These are phyloP conservation scores for Hyposoter didymator DNA, from an alignment of 2,888 invertebrate species.

Conservation along the genomic window DNA sequence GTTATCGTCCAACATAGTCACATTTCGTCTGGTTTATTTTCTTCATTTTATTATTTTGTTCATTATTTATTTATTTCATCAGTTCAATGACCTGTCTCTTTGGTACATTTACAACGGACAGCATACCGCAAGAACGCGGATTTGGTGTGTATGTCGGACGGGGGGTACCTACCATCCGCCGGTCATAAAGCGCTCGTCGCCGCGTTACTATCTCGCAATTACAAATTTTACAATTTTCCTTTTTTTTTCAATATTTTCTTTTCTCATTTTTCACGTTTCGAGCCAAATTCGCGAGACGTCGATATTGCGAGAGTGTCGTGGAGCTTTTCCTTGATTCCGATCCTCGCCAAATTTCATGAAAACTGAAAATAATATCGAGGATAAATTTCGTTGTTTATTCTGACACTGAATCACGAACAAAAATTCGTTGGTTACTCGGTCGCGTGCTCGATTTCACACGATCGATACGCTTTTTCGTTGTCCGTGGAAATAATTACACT, in stretches of 20 bases:
- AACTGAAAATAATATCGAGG: constrained; percentile 43
- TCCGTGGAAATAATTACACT: not conserved
- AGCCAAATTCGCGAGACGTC: constrained; percentile 4
- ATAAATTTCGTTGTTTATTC: constrained; percentile 12
- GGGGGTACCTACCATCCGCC: constrained; percentile 79
- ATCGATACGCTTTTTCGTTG: constrained; percentile 51
- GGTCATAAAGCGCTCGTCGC: constrained; percentile 72
- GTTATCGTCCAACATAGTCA: not conserved
- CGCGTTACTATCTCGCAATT: constrained; percentile 56
- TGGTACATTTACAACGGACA: constrained; percentile 83
- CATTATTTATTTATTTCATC: constrained; percentile 69
- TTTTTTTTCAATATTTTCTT: not conserved
- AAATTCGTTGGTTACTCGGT: constrained; percentile 45
- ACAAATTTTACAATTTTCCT: constrained; percentile 38
- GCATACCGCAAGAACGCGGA: constrained; percentile 78
- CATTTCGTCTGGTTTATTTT: constrained; percentile 35
- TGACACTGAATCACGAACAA: constrained; percentile 54
- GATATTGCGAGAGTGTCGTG: constrained; percentile 32
- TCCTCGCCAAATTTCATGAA: not conserved
- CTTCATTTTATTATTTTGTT: constrained; percentile 55
- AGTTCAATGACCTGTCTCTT: constrained; percentile 77
- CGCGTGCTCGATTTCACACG: constrained; percentile 46
- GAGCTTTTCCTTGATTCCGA: too few relatives aligned
- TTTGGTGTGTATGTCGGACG: constrained; percentile 77
- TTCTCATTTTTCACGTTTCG: not conserved